phyloP scores from a whole-genome alignment of 2,113 vertebrate species.

The Oncorhynchus keta region DNA sequence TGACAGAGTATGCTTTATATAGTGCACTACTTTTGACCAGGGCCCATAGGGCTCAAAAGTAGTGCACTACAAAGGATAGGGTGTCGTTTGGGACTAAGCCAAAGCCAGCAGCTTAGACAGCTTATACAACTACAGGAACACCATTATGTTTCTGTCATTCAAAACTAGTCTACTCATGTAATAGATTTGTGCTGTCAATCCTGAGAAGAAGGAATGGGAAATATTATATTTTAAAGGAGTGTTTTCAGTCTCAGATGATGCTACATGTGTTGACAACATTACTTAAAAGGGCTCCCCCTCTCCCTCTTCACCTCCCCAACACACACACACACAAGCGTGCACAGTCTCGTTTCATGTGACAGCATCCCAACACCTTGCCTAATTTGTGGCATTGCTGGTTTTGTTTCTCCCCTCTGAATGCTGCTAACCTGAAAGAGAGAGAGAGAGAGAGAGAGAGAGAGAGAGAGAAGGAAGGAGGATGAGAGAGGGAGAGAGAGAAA shows the following conservation, averaged over 20 bases:
- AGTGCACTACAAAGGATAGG: no score
- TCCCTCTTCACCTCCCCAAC: neutral
- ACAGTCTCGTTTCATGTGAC: conserved; percentile 46
- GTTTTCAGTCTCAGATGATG: neutral
- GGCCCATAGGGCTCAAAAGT: no score
- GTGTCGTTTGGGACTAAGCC: no score
- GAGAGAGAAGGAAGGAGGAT: neutral
- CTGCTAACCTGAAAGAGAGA: conserved; percentile 6
- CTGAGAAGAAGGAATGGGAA: no score
- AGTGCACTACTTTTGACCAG: no score
- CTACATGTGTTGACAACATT: conserved; percentile 3
- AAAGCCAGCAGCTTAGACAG: no score
- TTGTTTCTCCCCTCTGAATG: conserved; percentile 17
- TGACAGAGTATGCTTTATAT: no score
- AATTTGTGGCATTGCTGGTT: conserved; percentile 28
- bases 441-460: neutral
- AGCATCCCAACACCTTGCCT: conserved; percentile 37
- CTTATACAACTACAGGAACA: neutral
- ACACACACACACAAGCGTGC: neutral
- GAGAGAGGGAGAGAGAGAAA: no score
- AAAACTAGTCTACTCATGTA: neutral
- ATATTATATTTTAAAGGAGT: neutral
- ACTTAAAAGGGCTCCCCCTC: conserved; percentile 30
- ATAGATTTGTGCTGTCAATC: neutral
- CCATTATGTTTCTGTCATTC: conserved; percentile 1